phyloP scores from a whole-genome alignment of 2,797 vertebrate genomes.

The Myiothlypis coronata region DNA sequence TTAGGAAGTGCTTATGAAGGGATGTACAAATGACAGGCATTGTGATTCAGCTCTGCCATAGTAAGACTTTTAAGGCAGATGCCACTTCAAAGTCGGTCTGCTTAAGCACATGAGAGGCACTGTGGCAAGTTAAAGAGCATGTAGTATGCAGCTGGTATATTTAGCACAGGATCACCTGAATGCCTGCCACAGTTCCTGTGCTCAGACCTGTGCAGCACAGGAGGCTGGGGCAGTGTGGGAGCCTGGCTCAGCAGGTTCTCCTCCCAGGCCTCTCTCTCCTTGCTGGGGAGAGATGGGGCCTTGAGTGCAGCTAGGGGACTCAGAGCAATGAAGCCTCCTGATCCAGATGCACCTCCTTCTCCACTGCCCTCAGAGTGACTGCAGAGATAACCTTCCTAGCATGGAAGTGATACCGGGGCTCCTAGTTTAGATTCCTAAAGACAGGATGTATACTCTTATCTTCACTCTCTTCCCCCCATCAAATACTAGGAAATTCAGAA shows the following conservation, averaged over 20 bases:
- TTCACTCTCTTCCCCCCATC: background rate
- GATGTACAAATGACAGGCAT: background rate
- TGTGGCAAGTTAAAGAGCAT: background rate
- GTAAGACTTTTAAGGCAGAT: background rate
- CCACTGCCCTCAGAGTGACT: background rate
- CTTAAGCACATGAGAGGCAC: background rate
- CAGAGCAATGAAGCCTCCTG: background rate
- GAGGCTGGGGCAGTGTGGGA: background rate
- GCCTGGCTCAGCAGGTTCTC: background rate
- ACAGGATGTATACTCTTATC: background rate
- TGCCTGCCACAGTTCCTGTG: background rate
- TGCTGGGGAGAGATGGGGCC: background rate
- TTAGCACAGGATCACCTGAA: background rate
- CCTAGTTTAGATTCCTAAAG: background rate
- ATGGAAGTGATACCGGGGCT: background rate
- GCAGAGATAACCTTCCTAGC: background rate
- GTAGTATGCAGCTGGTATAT: background rate
- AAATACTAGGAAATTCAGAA: background rate
- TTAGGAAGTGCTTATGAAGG: background rate
- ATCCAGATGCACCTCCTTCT: background rate
- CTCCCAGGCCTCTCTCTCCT: too few species aligned
- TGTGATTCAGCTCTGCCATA: background rate
- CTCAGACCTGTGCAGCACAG: background rate
- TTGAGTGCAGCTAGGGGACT: background rate
- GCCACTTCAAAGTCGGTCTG: background rate